Conservation (phyloP, 1,140 invertebrate genomes). For the Limonius californicus region DNA sequence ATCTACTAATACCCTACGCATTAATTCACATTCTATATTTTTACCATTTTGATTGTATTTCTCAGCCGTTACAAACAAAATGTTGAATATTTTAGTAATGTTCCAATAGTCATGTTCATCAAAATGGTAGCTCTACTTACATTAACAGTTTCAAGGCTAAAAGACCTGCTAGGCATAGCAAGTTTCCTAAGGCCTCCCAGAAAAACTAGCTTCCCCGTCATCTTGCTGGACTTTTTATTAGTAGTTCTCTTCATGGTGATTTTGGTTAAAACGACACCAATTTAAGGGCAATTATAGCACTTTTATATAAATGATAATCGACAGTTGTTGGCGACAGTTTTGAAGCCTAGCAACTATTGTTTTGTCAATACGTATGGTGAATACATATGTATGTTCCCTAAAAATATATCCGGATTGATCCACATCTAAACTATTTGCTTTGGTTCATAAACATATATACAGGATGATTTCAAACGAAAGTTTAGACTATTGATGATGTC, state of each 20-base stretch:
- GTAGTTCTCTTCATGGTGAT: constrained; percentile 7
- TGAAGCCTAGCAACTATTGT: constrained; percentile 1
- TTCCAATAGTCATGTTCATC: no score
- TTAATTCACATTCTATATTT: no score
- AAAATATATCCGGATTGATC: background rate
- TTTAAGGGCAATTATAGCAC: background rate
- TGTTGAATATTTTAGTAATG: no score
- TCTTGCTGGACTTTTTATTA: constrained; percentile 29
- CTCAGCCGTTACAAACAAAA: no score
- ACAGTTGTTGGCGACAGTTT: background rate
- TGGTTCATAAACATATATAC: no score
- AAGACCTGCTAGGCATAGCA: constrained; percentile 41
- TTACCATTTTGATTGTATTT: no score
- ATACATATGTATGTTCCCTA: background rate
- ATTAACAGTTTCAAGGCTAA: constrained; percentile 39
- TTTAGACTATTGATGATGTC: no score
- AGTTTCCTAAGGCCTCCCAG: constrained; percentile 39
- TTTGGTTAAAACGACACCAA: background rate
- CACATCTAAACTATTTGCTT: background rate
- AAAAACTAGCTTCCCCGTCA: constrained; percentile 35
- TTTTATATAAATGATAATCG: background rate
- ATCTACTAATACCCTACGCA: no score
- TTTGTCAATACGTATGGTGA: background rate
- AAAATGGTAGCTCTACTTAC: no score
- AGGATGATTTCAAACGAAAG: no score